Base-by-base conservation (phyloP, 2,888 invertebrate genomes). In the Tupiocoris notatus region DNA sequence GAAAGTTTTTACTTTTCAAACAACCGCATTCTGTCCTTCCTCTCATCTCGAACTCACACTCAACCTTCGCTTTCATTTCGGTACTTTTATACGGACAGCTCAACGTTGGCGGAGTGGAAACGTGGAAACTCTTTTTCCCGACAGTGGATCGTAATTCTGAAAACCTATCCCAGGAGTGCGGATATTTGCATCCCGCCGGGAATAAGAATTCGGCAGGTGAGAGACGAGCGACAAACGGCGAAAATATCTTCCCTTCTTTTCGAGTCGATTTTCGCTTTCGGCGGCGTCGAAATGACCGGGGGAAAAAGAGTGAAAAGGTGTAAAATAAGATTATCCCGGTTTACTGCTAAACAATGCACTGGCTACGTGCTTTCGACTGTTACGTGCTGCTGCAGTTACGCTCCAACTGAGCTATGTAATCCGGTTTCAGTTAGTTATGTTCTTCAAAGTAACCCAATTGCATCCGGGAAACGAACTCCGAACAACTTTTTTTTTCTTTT, bases 301-400 rank as follows among this genome's bases (percentile, higher is more conserved):
- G 67, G 56, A 21, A 67, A 20, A 39, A 17, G 18, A 21, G 21
- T 20, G 22, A 67, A 67, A 56, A 67, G 67, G 67, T 67, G 67
- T 67, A 67, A 67, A 67, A 56, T 67, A 54, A 67, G 67, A 67
- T 67, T 39, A 67, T 56, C 67, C 67, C 56, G 56, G 67, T 67
- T 67, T 67, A 67, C 67, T 57, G 67, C 67, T 67, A 39, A 65
- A 39, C 65, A 39, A 39, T 39, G 39, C 39, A 39, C 39, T 7
- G 39, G 39, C 39, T 39, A 39, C 39, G 39, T 39, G 39, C 39
- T 39, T 39, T 39, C 39, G 12, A 12, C 39, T 39, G 39, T 39
- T 39, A 39, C 39, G 39, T 39, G 39, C 39, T 39, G 39, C 39
- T 39, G 39, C 39, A 39, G 39, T 39, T 39, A 39, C 39, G 39